Evolutionary conservation across 1,140 invertebrate species (phyloP).

Genomic region (Monochamus saltuarius): DNA sequence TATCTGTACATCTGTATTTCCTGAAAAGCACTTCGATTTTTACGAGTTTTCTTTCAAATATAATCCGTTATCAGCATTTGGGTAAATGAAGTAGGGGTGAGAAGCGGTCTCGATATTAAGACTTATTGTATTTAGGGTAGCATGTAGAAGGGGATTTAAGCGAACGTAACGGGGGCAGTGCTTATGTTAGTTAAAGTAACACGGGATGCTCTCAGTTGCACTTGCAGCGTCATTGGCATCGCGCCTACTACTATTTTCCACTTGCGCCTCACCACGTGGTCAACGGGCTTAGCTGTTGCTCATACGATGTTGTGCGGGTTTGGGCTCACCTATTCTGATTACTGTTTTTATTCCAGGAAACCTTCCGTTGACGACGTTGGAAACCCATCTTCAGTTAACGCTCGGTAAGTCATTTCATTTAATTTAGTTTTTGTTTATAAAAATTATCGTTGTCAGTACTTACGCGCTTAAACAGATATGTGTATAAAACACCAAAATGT

Average conservation of each 20-base stretch:
- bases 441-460: not conserved
- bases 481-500: no score
- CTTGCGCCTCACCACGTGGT: conserved; percentile 14
- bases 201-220: conserved; percentile 27
- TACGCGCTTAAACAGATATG: not conserved
- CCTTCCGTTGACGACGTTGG: conserved; percentile 70
- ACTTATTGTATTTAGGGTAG: conserved; percentile 42
- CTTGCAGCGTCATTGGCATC: conserved; percentile 20
- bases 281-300: conserved; percentile 3
- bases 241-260: conserved; percentile 1
- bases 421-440: conserved; percentile 2
- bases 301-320: conserved; percentile 42
- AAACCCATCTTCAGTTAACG: conserved; percentile 69
- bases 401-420: conserved; percentile 67
- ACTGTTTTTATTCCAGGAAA: conserved; percentile 69
- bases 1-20: no score
- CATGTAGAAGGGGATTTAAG: conserved; percentile 29
- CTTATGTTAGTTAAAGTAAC: conserved; percentile 25
- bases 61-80: conserved; percentile 26
- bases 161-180: conserved; percentile 1
- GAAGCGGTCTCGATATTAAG: conserved; percentile 38
- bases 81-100: conserved; percentile 30
- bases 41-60: not conserved
- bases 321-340: conserved; percentile 49
- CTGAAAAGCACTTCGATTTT: no score